phyloP scores from a whole-genome alignment of 2,888 invertebrate genomes.

The Eledona agricola region DNA sequence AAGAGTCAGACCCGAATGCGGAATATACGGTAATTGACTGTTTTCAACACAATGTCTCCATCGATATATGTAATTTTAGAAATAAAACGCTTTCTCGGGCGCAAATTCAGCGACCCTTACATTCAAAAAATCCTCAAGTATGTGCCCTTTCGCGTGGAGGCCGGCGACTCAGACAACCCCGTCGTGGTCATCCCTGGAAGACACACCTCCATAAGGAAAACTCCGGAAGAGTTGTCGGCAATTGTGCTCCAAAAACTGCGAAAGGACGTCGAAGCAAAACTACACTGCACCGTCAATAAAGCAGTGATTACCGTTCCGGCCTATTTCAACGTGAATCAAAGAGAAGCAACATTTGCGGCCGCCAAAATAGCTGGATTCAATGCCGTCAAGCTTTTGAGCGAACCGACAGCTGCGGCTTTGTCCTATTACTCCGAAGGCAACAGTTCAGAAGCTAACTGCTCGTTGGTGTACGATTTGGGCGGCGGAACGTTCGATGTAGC shows the following conservation, averaged over 20 bases:
- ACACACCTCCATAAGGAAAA: too few species aligned
- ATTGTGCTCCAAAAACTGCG: conserved; percentile 39
- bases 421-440: conserved; percentile 26
- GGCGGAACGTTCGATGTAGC: conserved; percentile 49
- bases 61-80: conserved; percentile 37
- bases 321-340: conserved; percentile 13
- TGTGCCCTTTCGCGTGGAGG: conserved; percentile 39
- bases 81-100: conserved; percentile 47
- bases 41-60: neutral
- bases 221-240: conserved; percentile 42
- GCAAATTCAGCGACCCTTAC: conserved; percentile 39
- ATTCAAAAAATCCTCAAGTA: conserved; percentile 41
- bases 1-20: conserved; percentile 3
- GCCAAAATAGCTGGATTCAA: conserved; percentile 7
- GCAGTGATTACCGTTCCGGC: conserved; percentile 22
- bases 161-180: conserved; percentile 36
- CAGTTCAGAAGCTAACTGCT: conserved; percentile 32
- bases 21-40: conserved; percentile 8
- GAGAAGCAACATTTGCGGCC: conserved; percentile 17
- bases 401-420: conserved; percentile 17
- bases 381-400: conserved; percentile 10
- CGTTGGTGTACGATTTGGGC: conserved; percentile 47
- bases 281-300: too few species aligned
- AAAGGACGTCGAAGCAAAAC: conserved; percentile 31
- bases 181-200: conserved; percentile 36